Base-by-base conservation (phyloP, 2,113 vertebrate species). In the Peucedramus taeniatus region DNA sequence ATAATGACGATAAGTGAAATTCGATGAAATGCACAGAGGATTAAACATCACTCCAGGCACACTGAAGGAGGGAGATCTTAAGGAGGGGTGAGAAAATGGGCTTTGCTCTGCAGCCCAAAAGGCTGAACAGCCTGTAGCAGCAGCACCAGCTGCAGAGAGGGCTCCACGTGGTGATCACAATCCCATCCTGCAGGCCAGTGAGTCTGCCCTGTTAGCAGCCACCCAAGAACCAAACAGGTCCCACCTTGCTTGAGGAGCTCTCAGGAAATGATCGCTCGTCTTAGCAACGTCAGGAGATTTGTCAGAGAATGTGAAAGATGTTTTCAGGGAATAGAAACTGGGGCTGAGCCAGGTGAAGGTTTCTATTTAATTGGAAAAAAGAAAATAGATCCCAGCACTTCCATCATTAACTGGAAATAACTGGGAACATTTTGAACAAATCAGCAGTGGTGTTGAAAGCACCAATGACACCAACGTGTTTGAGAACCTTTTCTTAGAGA, bases 1-100 rank as follows among this genome's bases (percentile, higher is more conserved):
- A 88, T 96, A 95, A 95, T 94, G 93, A 95, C 28, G 26, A 86
- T 95, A 94, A 97, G 93, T 96, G 94, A 88, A 96, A 93, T 91
- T 61, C 84, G 3, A 87, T 90, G 93, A 81, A 97, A 85, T 70
- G 68, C 94, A 78, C 89, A 70, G 71, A 93, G 94, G 91, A 96
- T 97, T 97, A 93, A 88, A 80, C 76, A 88, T 96, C 93, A 96
- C 90, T 95, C 56, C 79, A 96, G 93, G 95, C 94, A 83, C 51
- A 21, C 53, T 1, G 11, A 79, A 42, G 35, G 82, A 72, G 66
- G 63, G 82, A 74, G 71, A 90, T 95, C 89, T 93, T 51, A 63
- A 61, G 93, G 87, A 93, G 85, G 50, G 54, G 39, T 47, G 69
- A 95, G 83, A 86, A 86, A 93, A 93, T 1, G 7, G 28, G 33